Conservation (phyloP, 2,113 vertebrate species). For the Pachycephala philippinensis region DNA sequence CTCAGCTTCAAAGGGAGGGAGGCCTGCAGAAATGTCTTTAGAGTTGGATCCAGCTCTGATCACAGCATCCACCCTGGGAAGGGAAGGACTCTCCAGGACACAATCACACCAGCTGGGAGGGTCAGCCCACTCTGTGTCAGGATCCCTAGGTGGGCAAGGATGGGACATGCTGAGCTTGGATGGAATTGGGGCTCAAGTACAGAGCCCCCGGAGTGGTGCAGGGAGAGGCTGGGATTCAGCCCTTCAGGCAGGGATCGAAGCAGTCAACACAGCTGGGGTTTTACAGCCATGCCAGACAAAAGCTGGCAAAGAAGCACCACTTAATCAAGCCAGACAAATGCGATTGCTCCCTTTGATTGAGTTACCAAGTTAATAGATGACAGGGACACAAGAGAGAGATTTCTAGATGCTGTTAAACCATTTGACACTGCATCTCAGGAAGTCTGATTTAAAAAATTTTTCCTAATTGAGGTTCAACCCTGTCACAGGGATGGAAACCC, state of each 20-base stretch:
- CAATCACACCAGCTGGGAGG: background rate
- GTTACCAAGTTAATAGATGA: conserved; percentile 57
- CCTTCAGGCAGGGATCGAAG: background rate
- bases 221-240: background rate
- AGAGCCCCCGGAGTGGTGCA: background rate
- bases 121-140: background rate
- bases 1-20: background rate
- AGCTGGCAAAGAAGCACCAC: conserved; percentile 22
- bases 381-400: conserved; percentile 24
- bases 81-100: background rate
- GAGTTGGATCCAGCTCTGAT: background rate
- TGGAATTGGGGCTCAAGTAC: background rate
- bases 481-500: background rate
- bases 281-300: background rate
- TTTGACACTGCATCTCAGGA: conserved; percentile 17
- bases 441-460: background rate
- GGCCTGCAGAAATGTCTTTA: background rate
- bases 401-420: conserved; percentile 16
- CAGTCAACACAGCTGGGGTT: conserved; percentile 1
- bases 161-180: background rate
- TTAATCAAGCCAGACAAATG: conserved; percentile 59
- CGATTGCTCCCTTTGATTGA: conserved; percentile 31
- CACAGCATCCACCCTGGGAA: background rate
- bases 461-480: background rate
- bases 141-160: background rate